A percentile compares a stretch with the other conserved stretches of the same genome.
Conservation (phyloP, 1,140 invertebrate species). For the Drosophila littoralis region DNA sequence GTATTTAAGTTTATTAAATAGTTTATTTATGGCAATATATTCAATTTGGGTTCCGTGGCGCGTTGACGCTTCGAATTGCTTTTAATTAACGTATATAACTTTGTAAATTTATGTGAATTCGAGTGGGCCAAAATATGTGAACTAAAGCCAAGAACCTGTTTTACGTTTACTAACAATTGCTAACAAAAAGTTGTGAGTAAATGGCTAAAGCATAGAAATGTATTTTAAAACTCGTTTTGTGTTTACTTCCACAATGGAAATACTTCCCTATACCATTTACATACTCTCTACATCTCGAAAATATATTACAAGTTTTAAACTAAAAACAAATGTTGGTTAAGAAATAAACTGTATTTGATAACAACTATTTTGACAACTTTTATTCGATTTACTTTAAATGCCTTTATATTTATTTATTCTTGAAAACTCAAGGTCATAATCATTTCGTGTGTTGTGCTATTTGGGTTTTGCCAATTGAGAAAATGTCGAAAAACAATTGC, state of each 20-base stretch:
- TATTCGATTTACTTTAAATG: constrained; percentile 1
- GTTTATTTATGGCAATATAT: constrained; percentile 63
- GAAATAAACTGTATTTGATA: too few species aligned
- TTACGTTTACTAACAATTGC: not conserved
- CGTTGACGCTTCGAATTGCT: constrained; percentile 32
- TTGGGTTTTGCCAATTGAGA: constrained; percentile 38
- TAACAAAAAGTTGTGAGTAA: not conserved
- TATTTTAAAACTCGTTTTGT: constrained; percentile 1
- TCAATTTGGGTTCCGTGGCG: constrained; percentile 38
- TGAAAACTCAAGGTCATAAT: constrained; percentile 41
- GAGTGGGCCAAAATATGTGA: not conserved
- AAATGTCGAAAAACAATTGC: constrained; percentile 32
- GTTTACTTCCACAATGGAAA: not conserved
- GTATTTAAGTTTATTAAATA: constrained; percentile 59
- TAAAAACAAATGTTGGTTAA: too few species aligned
- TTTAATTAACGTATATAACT: constrained; percentile 24
- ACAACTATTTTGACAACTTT: too few species aligned
- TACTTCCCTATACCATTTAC: not conserved
- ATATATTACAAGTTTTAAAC: too few species aligned
- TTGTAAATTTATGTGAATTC: not conserved
- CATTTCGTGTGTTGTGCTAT: constrained; percentile 14
- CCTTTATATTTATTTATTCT: not conserved
- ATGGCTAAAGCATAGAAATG: not conserved
- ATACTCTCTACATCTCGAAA: not conserved
- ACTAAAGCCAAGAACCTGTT: not conserved